Conservation (phyloP, 1,140 invertebrate genomes). For the Drosophila ananassae region DNA sequence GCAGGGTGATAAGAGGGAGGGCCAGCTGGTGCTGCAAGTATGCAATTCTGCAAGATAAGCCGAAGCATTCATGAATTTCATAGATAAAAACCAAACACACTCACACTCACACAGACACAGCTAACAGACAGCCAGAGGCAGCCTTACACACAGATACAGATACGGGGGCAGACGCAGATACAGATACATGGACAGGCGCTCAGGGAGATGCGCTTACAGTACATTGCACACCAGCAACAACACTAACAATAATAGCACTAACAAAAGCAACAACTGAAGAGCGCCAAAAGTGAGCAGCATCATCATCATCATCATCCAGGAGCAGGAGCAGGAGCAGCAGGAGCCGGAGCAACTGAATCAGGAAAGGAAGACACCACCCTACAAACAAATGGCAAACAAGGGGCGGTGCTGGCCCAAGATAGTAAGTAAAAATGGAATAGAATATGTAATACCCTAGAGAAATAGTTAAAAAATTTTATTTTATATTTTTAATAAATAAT, state of each 20-base stretch:
- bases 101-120: constrained; percentile 23
- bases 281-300: constrained; percentile 66
- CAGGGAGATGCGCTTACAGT: constrained; percentile 73
- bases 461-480: too few species aligned
- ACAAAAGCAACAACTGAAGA: constrained; percentile 43
- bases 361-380: constrained; percentile 8
- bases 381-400: constrained; percentile 3
- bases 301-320: constrained; percentile 51
- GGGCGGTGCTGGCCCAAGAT: too few species aligned
- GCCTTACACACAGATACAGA: constrained; percentile 17
- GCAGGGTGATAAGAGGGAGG: background rate
- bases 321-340: constrained; percentile 8
- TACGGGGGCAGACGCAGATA: constrained; percentile 19
- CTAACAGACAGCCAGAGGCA: constrained; percentile 2
- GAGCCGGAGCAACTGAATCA: constrained; percentile 26
- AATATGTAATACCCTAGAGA: background rate
- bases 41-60: constrained; percentile 81
- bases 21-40: constrained; percentile 65
- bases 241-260: constrained; percentile 10
- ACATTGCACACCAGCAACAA: constrained; percentile 75
- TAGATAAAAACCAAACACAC: constrained; percentile 73
- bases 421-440: background rate
- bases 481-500: too few species aligned
- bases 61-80: constrained; percentile 82
- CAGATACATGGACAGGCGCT: constrained; percentile 32